Percentiles rank a stretch among this genome's conserved stretches.
Conservation (phyloP, 2,797 vertebrate species). For the Huso huso region DNA sequence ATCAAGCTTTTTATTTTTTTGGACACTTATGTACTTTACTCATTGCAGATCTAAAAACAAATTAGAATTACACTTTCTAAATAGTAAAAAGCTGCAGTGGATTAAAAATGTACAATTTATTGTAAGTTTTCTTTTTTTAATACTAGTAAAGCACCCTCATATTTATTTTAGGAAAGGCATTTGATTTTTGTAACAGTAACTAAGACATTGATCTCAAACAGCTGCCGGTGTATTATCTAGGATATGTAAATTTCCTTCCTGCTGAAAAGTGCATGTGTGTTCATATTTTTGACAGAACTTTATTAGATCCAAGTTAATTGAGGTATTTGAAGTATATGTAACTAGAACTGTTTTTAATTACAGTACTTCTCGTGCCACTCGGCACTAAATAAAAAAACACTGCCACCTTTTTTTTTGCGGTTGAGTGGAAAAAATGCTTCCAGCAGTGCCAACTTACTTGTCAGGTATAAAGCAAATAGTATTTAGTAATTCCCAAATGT, state of each 20-base stretch:
- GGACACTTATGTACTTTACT: slow-evolving; percentile 14
- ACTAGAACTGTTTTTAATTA: slow-evolving; percentile 9
- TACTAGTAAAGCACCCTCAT: slow-evolving; percentile 31
- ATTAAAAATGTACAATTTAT: slow-evolving; percentile 29
- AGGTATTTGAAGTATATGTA: slow-evolving; percentile 3
- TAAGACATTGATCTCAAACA: slow-evolving; percentile 54
- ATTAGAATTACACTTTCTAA: slow-evolving; percentile 20
- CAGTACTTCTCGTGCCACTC: neutral
- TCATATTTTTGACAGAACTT: slow-evolving; percentile 46
- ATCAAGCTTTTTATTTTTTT: slow-evolving; percentile 5
- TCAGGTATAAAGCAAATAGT: neutral
- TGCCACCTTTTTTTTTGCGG: neutral
- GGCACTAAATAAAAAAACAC: neutral
- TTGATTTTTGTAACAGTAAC: slow-evolving; percentile 33
- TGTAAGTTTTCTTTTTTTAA: slow-evolving; percentile 35
- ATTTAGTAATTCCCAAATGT: neutral
- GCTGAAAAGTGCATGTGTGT: slow-evolving; percentile 26
- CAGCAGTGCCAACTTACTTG: neutral
- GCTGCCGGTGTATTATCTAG: slow-evolving; percentile 54
- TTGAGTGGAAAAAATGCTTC: neutral
- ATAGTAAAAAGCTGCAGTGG: slow-evolving; percentile 21
- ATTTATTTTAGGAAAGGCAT: slow-evolving; percentile 41
- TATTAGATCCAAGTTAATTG: slow-evolving; percentile 24
- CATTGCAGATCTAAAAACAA: slow-evolving; percentile 12
- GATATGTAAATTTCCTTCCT: slow-evolving; percentile 50